phyloP scores from a whole-genome alignment of 2,113 vertebrate genomes.

The Equus przewalskii region DNA sequence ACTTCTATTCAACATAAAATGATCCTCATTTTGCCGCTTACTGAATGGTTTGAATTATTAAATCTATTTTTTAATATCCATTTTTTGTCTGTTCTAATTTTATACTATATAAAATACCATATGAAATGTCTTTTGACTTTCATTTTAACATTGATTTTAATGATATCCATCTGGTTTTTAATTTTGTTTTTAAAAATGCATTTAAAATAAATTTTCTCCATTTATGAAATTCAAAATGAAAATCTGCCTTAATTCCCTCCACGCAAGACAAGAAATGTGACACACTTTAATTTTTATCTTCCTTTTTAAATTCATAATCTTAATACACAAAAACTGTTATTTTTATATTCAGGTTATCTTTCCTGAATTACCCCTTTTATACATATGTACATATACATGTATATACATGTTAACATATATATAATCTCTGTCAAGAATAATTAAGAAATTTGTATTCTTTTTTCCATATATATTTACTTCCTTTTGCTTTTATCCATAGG shows the following conservation, averaged over 20 bases:
- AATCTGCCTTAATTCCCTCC: not conserved
- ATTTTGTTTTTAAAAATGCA: not conserved
- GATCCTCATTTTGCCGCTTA: not conserved
- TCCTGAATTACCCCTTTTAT: not conserved
- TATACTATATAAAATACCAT: not conserved
- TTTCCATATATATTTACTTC: not conserved
- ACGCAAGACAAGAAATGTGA: not conserved
- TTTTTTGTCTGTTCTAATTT: not conserved
- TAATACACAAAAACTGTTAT: not conserved
- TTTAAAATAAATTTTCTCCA: not conserved
- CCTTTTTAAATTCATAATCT: not conserved
- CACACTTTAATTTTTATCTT: not conserved
- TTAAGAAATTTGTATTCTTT: not conserved
- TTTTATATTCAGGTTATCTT: not conserved
- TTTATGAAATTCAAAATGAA: not conserved
- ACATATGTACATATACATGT: no score
- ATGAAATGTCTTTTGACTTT: not conserved
- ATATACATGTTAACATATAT: no score
- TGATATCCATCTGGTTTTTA: not conserved
- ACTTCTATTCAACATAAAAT: not conserved
- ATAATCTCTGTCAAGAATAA: not conserved
- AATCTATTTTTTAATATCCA: not conserved
- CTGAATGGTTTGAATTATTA: not conserved
- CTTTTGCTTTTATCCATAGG: not conserved
- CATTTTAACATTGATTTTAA: not conserved